Evolutionary conservation across 2,888 invertebrate species (phyloP), one percentile per base, ranked within the genome.

Genomic region (Eilema sororculum): DNA sequence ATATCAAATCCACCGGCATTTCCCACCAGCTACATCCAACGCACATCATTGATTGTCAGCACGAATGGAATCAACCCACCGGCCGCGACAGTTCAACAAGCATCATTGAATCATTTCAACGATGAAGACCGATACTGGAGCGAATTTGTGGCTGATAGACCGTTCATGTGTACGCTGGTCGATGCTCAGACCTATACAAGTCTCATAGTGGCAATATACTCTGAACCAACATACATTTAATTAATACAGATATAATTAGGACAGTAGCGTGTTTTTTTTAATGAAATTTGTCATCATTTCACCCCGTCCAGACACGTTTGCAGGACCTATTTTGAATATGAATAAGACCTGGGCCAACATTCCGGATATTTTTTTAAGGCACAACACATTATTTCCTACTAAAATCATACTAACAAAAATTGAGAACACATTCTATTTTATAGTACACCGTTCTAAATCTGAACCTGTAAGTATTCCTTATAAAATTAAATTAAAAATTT

Each of bases 131-230:
- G 20, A 56, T 70, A 57, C 22, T 70, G 66, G 66, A 59, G 30
- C 0, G 70, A 79, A 30, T 78, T 78, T 9, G 58, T 77, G 1
- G 75, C 78, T 10, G 71, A 78, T 20, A 72, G 78, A 22, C 78
- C 78, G 0, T 78, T 78, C 13, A 0, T 74, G 3, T 71, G 74
- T n/a, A 60, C 25, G n/a, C 28, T 78, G 0, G 65, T 72, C 13
- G 80, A 78, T 60, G 57, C 67, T 16, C 67, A 73, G 58, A 75
- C 78, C 0, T 67, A 56, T 6, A 67, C 71, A 0, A 62, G 64
- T 25, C 33, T 78, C 22, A 0, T 79, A n/a, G n/a, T 52, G 8
- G 8, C 63, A 3, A 60, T 57, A 1, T 65, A 33, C 64, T 65
- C 77, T 1, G 22, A 71, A 10, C 71, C 71, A 10, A 71, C 71